A percentile compares a stretch with the other conserved stretches of the same genome.
These are phyloP conservation scores for Callipepla squamata DNA, from an alignment of 2,113 vertebrate species.

Conservation along the genomic window DNA sequence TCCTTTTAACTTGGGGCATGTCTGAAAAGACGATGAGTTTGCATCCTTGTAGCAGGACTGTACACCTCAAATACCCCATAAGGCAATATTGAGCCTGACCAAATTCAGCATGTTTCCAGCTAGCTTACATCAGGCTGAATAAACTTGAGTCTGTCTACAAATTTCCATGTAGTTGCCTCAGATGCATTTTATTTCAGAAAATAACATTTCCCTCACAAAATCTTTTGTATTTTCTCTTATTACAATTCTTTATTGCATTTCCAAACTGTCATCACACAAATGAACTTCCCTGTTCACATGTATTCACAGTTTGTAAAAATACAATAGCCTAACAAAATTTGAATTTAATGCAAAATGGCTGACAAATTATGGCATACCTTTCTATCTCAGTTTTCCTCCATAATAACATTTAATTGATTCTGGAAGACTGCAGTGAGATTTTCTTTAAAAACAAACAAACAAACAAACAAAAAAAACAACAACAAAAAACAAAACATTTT, in stretches of 20 bases:
- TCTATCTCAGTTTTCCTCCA: constrained; percentile 17
- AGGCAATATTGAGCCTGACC: background rate
- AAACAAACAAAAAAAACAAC: too few relatives aligned
- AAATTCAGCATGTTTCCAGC: background rate
- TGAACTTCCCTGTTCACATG: constrained; percentile 26
- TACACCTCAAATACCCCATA: background rate
- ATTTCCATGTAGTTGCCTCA: background rate
- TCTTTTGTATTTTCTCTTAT: constrained; percentile 40
- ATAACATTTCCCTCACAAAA: background rate
- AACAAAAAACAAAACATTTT: background rate
- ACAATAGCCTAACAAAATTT: constrained; percentile 18
- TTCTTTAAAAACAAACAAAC: background rate
- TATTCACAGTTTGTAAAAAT: constrained; percentile 39
- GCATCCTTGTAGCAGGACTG: background rate
- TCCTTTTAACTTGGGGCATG: background rate
- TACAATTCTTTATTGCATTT: constrained; percentile 33
- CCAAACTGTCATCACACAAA: constrained; percentile 31
- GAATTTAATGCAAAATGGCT: constrained; percentile 51
- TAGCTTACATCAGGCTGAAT: background rate
- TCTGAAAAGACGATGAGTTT: background rate
- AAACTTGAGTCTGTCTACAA: background rate
- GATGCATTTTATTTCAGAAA: constrained; percentile 23
- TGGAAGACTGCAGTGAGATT: background rate
- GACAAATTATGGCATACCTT: constrained; percentile 39
- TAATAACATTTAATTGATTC: constrained; percentile 54